A percentile compares a stretch with the other conserved stretches of the same genome.
phyloP scores from a whole-genome alignment of 2,113 vertebrate genomes.

The Bubo blakistoni region DNA sequence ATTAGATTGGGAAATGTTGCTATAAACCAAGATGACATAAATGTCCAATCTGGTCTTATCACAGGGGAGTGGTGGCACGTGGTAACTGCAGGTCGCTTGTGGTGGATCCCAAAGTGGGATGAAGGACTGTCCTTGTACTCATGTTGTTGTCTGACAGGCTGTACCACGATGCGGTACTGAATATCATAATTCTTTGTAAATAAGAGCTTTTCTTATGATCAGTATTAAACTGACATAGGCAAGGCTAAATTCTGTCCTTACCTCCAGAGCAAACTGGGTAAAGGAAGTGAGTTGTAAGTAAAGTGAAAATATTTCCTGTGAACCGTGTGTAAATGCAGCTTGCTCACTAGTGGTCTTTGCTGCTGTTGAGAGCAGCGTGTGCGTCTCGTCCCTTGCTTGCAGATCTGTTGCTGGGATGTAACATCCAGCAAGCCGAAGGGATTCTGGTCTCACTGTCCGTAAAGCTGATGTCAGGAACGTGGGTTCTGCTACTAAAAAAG shows the following conservation, averaged over 20 bases:
- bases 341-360: rapidly evolving
- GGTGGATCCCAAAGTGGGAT: background rate
- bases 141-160: background rate
- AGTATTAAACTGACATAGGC: background rate
- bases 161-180: background rate
- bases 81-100: background rate
- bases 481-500: background rate
- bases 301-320: background rate
- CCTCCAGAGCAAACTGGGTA: background rate
- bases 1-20: background rate
- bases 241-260: background rate
- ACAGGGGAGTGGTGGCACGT: background rate
- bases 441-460: background rate
- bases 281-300: background rate
- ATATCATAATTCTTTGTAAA: background rate
- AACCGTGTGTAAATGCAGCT: background rate
- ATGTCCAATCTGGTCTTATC: background rate
- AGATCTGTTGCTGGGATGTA: background rate
- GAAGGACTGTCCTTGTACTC: background rate
- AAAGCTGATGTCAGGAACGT: background rate
- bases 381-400: background rate
- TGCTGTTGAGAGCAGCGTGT: background rate
- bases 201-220: background rate
- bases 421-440: background rate
- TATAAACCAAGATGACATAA: background rate